Base-by-base conservation (phyloP, 1,140 invertebrate species). In the Luehdorfia chinensis region DNA sequence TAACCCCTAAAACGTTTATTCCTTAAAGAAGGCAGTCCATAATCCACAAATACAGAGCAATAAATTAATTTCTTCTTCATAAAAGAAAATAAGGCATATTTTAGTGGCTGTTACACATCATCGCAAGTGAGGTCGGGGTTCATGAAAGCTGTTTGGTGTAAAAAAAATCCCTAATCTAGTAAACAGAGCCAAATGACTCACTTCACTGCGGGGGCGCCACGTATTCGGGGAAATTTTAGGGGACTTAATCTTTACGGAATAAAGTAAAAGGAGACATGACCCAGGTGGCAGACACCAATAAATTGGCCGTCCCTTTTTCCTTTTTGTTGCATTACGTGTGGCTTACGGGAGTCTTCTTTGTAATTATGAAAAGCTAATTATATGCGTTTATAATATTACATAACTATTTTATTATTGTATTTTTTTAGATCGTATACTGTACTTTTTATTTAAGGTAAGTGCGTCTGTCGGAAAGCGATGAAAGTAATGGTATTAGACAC, bases 211-310 rank as follows among this genome's bases (percentile, higher is more conserved):
- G 78, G 75, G 69, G 69, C 67, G 67, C 71, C 59, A 74, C 71
- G 73, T 70, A 75, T 80, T 62, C 64, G 58, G 57, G 53, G 59
- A 69, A 74, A 71, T 75, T 75, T 43, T 52, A 54, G 70, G 76
- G 73, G 69, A 78, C 78, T 81, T 81, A 85, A 81, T 84, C 79
- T 85, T 83, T 75, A 74, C 69, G 71, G 70, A 72, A 80, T 78
- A 85, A 83, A 80, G 78, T 85, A 83, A 83, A 80, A 85, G 81
- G 72, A 75, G 79, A 81, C 78, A 85, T 65, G 81, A 80, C 81
- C 75, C 78, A 85, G 81, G 81, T 83, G 78, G 59, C 68, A 68
- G 54, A 37, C 64, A 63, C 62, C 66, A 55, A 69, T 66, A 76
- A 78, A 78, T 76, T 76, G 55, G 30, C 52, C 48, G 64, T 55